Base-by-base conservation (phyloP, 2,113 vertebrate genomes). In the Corythaixoides concolor region DNA sequence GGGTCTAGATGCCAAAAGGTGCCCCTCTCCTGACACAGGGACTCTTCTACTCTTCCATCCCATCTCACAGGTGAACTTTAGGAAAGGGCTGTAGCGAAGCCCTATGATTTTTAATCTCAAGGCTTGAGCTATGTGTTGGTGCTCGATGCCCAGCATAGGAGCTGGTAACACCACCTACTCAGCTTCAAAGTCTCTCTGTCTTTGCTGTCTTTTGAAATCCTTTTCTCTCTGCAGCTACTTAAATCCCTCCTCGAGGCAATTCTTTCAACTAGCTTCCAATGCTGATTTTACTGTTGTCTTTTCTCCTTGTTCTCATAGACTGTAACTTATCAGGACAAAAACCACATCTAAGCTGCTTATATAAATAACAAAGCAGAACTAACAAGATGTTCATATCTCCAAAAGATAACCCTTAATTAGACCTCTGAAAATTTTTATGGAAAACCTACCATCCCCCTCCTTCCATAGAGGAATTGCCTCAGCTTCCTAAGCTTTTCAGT, bases 311-410 rank as follows among this genome's bases (percentile, higher is more conserved):
- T 78, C 52, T 87, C 22, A 15, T 39, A 64, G 64, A 78, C 56
- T 87, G 56, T 37, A 89, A 87, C 14, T 90, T 74, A 58, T 2
- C 45, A 77, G 12, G 45, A 88, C 32, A 84, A 90, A 89, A 73
- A 2, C 7, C 50, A 27, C 56, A 87, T 74, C 22, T 59, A 89
- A 91, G 58, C 35, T 72, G 69, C 69, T 92, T 84, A 84, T 43
- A 72, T 33, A 94, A 93, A 63, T 56, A 92, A 95, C 37, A 86
- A 87, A 91, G 64, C 56, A 92, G 64, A 94, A 91, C 39, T 60
- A 78, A 78, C 12, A 55, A 35, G 52, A 85, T 20, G 55, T 12
- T 70, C 3, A 0, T n/a, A 85, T 75, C 52, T 81, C 73, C 24
- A 81, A 87, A 83, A 87, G 26, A 33, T 70, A 86, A 59, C 63